Base-by-base conservation (phyloP, 2,888 invertebrate species). In the Gandaritis pyraliata region DNA sequence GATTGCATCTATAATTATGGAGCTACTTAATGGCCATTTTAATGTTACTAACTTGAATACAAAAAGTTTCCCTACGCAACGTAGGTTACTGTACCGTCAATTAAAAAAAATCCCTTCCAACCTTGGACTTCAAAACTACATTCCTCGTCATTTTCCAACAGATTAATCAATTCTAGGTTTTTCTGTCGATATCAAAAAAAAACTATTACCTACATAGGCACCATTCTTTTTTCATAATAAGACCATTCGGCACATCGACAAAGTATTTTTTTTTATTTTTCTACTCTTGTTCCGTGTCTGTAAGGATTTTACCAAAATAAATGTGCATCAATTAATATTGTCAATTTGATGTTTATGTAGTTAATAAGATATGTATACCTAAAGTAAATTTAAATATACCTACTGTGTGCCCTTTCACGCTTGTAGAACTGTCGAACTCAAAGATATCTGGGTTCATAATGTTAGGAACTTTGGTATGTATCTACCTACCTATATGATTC, bases 321-420 rank as follows among this genome's bases (percentile, higher is more conserved):
- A 66, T 72, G 70, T 72, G 75, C 77, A 84, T 85, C 88, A 88
- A 88, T 88, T 88, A 88, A 74, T 72, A 80, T 81, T 80, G 88
- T 88, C 88, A 88, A 88, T 88, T 88, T 79, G 72, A 78, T 68
- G 69, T 61, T 61, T 51, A 65, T 38, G 43, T 47, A 58, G 54
- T 47, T 65, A 64, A 15, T 55, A 63, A 58, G 66, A 61, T 52
- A 43, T 33, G 33, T 56, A 47, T 54, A 55, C 47, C 30, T 45
- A 41, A 38, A 41, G 50, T 41, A 51, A n/a, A 36, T 18, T 11
- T 30, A 48, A n/a, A 29, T 33, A 30, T 49, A 51, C 50, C 18
- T 39, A 33, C 29, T 36, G 48, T 48, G 58, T 52, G 48, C 53
- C 48, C 41, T 43, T 50, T 33, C n/a, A n/a, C 11, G 59, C 49